phyloP scores from a whole-genome alignment of 2,888 invertebrate genomes.

The Cantharis flavilabris region DNA sequence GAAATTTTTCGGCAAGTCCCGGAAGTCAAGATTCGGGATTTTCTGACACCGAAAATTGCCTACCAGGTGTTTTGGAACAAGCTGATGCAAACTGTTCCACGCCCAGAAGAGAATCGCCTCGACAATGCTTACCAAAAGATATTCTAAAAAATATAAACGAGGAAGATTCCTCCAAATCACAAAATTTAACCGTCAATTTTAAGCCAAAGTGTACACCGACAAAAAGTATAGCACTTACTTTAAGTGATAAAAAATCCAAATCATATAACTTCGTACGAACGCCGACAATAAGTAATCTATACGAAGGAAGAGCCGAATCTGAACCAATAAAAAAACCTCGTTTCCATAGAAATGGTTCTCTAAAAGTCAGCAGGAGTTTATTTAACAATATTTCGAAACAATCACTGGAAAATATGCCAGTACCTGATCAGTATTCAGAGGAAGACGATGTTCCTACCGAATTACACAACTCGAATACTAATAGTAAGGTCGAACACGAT shows the following conservation, averaged over 20 bases:
- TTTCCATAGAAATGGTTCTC: constrained; percentile 34
- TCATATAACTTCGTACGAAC: constrained; percentile 5
- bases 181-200: constrained; percentile 51
- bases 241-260: constrained; percentile 4
- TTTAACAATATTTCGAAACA: constrained; percentile 18
- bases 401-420: constrained; percentile 6
- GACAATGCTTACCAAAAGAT: constrained; percentile 38
- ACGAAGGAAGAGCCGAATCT: constrained; percentile 26
- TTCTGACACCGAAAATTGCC: constrained; percentile 75
- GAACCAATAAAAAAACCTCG: constrained; percentile 34
- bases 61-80: constrained; percentile 45
- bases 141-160: constrained; percentile 45
- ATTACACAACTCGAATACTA: constrained; percentile 38
- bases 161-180: constrained; percentile 53
- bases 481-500: constrained; percentile 41
- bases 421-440: constrained; percentile 49
- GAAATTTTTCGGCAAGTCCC: constrained; percentile 65
- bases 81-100: neutral
- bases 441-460: constrained; percentile 35
- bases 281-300: constrained; percentile 31
- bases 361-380: constrained; percentile 32
- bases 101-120: neutral
- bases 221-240: constrained; percentile 35
- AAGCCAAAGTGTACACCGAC: constrained; percentile 52
- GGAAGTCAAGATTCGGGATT: constrained; percentile 82